These are phyloP conservation scores for Tetraneura akinire DNA, from an alignment of 1,140 invertebrate genomes.

Conservation along the genomic window DNA sequence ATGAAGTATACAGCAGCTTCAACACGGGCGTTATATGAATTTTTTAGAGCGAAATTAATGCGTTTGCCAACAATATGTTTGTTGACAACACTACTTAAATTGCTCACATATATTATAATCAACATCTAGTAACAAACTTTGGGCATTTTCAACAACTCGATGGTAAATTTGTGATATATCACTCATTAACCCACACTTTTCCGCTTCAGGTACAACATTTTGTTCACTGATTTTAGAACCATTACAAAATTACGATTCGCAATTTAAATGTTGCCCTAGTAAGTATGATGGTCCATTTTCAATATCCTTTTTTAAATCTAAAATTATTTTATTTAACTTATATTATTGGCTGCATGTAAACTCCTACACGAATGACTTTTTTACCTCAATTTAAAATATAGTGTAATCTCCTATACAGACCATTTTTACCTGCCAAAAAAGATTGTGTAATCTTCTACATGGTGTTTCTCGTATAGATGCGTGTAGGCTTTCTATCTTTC, in stretches of 20 bases:
- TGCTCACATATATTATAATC: neutral
- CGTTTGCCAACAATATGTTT: conserved; percentile 3
- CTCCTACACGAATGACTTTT: no score
- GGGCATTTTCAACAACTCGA: conserved; percentile 1
- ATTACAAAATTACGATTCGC: neutral
- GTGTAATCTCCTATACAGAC: no score
- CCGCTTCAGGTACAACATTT: neutral
- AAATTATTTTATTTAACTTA: conserved; percentile 6
- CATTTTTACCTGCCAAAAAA: no score
- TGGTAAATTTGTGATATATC: neutral
- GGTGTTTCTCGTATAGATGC: no score
- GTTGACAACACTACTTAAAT: neutral
- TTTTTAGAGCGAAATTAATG: neutral
- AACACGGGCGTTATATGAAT: neutral
- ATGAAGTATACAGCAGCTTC: conserved; percentile 1
- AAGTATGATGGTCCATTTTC: neutral
- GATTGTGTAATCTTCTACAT: no score
- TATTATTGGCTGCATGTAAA: no score
- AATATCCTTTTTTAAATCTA: conserved; percentile 18
- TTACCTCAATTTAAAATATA: no score
- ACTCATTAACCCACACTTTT: conserved; percentile 10
- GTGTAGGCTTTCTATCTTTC: no score
- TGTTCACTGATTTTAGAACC: neutral
- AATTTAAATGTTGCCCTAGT: neutral
- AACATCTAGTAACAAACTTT: no score